Base-by-base conservation (phyloP, 30 jellyfish, hydroid and myxozoan species). In the Nemopilema nomurai region DNA sequence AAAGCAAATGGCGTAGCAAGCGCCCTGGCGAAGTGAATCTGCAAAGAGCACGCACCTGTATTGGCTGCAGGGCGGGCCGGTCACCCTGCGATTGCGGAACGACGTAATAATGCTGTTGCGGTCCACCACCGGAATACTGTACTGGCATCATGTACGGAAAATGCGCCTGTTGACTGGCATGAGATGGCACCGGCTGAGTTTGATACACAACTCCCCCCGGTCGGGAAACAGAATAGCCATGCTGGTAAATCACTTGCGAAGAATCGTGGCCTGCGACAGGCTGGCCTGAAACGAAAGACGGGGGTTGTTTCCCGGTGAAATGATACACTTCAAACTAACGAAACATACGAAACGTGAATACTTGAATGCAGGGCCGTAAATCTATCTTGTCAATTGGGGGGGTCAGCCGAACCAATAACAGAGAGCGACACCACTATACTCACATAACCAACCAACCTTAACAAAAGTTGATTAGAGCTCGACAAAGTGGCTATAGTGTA, bases 241-340 rank as follows among this genome's bases (percentile, higher is more conserved):
- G 81, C 49, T 71, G 97, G 78, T 81, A 90, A 25, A 90, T 75
- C 28, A 87, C 80, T 1, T 84, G 91, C 21, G 89, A 67, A 18
- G 97, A 86, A 74, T 92, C 98, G n/a, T 85, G 94, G 33, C 91
- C 89, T 4, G 91, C 28, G 53, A 87, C 57, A 8, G 93, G 97
- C 33, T 82, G 91, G 26, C 97, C 97, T 89, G 28, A 17, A n/a
- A 64, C 30, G 51, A 27, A n/a, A n/a, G 57, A 66, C 7, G 22
- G 7, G 25, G 23, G 29, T n/a, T n/a, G n/a, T n/a, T n/a, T n/a
- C n/a, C n/a, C n/a, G n/a, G n/a, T n/a, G n/a, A n/a, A n/a, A n/a
- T n/a, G n/a, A n/a, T n/a, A n/a, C n/a, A n/a, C n/a, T n/a, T n/a
- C n/a, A n/a, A n/a, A n/a, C n/a, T n/a, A n/a, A n/a, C n/a, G n/a